Evolutionary conservation across 2,888 invertebrate genomes (phyloP), one percentile per base, ranked within the genome.

Genomic region (Deilephila elpenor): DNA sequence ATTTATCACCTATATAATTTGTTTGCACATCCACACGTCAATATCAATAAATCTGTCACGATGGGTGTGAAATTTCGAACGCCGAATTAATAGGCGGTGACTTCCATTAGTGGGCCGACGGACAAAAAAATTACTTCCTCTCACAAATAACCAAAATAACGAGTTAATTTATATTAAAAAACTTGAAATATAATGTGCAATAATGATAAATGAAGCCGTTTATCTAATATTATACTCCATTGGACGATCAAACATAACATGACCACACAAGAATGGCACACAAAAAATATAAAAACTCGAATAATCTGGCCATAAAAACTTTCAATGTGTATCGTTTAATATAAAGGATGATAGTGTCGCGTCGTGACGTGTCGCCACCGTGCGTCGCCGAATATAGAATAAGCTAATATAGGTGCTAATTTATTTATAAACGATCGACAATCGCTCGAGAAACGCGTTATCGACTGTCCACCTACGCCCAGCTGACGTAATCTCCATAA

Each of bases 111-210:
- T 32, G 53, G 71, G 59, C 67, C 59, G 67, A 61, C 51, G 71
- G 53, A 34, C 7, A 70, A 60, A 73, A 25, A 74, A 51, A 70
- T 70, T 20, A 74, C 72, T 72, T 74, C 72, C 74, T 67, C 74
- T 70, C 71, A 72, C 70, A 53, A 67, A 71, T 61, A 60, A 60
- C 72, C 60, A 51, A 70, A 70, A 74, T 74, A 74, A 81, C 78
- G 76, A 73, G 78, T 73, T 32, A 71, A 74, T 79, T 75, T 73
- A 76, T 75, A 77, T 73, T 74, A 70, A 72, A 32, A 74, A 74
- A 67, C 75, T 75, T 78, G 76, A 81, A 78, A 79, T 78, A 82
- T 80, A 76, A 82, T 74, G 82, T 82, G 82, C 77, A 77, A 75
- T 71, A 78, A 78, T 81, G 80, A 81, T 74, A 77, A 79, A 80